These are phyloP conservation scores for Hylaea fasciaria DNA, from an alignment of 2,888 invertebrate genomes.

Conservation along the genomic window DNA sequence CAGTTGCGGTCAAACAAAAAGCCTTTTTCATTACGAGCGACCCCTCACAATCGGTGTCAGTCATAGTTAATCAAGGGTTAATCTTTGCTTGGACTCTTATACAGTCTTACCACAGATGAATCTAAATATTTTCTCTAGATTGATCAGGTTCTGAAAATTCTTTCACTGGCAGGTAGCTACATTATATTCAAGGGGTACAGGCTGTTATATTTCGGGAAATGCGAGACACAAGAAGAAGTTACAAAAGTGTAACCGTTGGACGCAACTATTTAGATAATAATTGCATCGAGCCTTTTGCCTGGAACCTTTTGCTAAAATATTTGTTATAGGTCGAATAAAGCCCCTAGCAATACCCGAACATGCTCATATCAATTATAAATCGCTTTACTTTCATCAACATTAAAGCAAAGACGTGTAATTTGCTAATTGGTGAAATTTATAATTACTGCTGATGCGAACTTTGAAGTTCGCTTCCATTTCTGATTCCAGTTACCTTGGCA, in stretches of 20 bases:
- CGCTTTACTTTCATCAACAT: conserved; percentile 10
- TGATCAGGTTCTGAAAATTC: no score
- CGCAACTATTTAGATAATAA: no score
- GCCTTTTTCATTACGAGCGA: conserved; percentile 21
- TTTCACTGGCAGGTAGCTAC: no score
- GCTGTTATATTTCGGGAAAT: no score
- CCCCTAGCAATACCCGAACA: no score
- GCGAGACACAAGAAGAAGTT: no score
- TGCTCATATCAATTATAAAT: neutral
- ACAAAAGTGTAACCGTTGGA: no score
- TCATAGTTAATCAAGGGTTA: conserved; percentile 14
- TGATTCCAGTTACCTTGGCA: conserved; percentile 20
- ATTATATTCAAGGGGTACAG: no score
- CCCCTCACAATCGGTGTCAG: conserved; percentile 9
- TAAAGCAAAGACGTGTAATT: conserved; percentile 22
- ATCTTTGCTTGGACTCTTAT: conserved; percentile 2
- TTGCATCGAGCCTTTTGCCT: no score
- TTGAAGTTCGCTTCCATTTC: conserved; percentile 19
- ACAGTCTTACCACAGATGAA: no score
- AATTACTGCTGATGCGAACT: conserved; percentile 24
- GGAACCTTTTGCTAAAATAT: neutral
- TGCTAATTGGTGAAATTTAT: conserved; percentile 29
- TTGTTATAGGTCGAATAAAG: no score
- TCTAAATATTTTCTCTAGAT: no score
- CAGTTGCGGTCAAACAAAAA: conserved; percentile 29